Evolutionary conservation across 2,888 invertebrate genomes (phyloP).

Genomic region (Xylota sylvarum): DNA sequence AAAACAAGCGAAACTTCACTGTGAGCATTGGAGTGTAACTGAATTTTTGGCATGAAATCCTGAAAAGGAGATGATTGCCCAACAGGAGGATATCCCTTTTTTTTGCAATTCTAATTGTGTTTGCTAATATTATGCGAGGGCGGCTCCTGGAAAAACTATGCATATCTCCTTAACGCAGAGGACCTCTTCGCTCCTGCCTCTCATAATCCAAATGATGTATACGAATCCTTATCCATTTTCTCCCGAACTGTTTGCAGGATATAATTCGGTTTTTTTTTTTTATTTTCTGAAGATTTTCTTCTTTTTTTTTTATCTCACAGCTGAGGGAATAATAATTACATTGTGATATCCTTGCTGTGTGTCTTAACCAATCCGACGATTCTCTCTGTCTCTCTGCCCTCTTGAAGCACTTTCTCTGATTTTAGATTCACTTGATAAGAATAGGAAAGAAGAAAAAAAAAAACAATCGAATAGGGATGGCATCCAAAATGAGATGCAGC

Average conservation of each 20-base stretch:
- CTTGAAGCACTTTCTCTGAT: slow-evolving; percentile 39
- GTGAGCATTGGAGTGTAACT: slow-evolving; percentile 68
- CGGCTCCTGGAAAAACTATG: slow-evolving; percentile 56
- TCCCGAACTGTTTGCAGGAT: slow-evolving; percentile 65
- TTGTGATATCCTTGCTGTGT: slow-evolving; percentile 36
- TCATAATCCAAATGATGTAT: slow-evolving; percentile 68
- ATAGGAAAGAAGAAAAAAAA: slow-evolving; percentile 27
- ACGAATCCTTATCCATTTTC: slow-evolving; percentile 63
- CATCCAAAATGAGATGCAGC: slow-evolving; percentile 68
- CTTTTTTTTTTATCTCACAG: slow-evolving; percentile 40
- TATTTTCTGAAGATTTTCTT: neutral
- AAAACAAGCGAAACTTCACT: neutral
- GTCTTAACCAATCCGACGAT: neutral
- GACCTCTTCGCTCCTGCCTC: neutral
- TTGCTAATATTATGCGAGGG: slow-evolving; percentile 79
- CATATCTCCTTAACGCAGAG: slow-evolving; percentile 52
- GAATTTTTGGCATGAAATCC: slow-evolving; percentile 71
- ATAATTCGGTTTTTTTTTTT: slow-evolving; percentile 28
- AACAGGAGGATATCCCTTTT: slow-evolving; percentile 51
- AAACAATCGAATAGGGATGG: slow-evolving; percentile 43
- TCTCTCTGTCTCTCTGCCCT: neutral
- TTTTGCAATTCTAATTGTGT: slow-evolving; percentile 80
- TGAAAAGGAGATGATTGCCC: slow-evolving; percentile 56
- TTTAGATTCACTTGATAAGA: slow-evolving; percentile 69
- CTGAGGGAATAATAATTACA: slow-evolving; percentile 75